phyloP scores from a whole-genome alignment of 1,140 invertebrate genomes.

The Venturia canescens region DNA sequence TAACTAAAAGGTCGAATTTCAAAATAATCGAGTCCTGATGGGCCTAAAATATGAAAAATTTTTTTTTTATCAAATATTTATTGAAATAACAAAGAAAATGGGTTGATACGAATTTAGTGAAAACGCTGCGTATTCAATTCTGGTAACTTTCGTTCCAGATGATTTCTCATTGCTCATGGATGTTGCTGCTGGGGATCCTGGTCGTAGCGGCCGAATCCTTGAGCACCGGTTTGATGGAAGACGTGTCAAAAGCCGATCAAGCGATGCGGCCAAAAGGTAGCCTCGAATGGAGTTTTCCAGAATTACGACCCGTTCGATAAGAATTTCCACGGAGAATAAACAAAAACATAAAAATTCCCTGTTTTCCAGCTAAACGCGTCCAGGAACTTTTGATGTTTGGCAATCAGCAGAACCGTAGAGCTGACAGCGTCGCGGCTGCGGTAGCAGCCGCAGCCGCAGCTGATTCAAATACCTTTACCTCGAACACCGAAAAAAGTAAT shows the following conservation, averaged over 20 bases:
- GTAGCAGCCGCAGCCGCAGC: conserved; percentile 27
- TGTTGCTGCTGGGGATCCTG: conserved; percentile 59
- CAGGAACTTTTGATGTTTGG: conserved; percentile 75
- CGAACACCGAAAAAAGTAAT: conserved; percentile 68
- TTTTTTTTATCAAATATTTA: no score
- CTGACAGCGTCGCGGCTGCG: conserved; percentile 52
- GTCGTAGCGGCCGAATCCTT: conserved; percentile 54
- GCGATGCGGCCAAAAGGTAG: conserved; percentile 66
- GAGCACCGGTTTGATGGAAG: conserved; percentile 59
- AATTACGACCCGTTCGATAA: no score
- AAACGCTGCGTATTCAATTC: background rate
- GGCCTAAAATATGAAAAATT: no score
- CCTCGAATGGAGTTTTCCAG: no score
- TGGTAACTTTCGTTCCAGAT: conserved; percentile 60
- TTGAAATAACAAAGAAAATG: no score
- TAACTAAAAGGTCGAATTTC: no score
- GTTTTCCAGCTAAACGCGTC: conserved; percentile 68
- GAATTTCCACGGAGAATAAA: background rate
- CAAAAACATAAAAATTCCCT: background rate
- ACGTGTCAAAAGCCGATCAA: conserved; percentile 61
- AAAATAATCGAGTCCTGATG: no score
- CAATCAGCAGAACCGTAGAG: conserved; percentile 73
- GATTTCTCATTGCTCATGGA: conserved; percentile 56
- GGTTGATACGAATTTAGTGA: no score
- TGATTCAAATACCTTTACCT: conserved; percentile 50